phyloP scores from a whole-genome alignment of 2,888 invertebrate species.

The Meliscaeva auricollis region DNA sequence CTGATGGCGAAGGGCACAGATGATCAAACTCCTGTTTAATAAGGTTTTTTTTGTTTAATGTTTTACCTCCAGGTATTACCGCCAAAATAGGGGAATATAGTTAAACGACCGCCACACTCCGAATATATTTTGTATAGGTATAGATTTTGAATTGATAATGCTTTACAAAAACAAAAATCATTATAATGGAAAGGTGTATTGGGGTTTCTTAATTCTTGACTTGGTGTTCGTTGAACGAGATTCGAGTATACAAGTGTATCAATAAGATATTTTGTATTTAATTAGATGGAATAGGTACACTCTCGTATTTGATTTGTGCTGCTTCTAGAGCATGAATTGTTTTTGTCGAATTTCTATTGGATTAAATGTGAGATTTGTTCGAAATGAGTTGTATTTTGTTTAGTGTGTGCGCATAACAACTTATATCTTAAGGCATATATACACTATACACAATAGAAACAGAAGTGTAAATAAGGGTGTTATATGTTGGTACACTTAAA shows the following conservation, averaged over 20 bases:
- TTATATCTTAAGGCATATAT: neutral
- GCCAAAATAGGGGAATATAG: slow-evolving; percentile 54
- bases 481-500: no score
- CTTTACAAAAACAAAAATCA: slow-evolving; percentile 8
- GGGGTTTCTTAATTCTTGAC: slow-evolving; percentile 35
- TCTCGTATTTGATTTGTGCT: slow-evolving; percentile 18
- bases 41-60: slow-evolving; percentile 50
- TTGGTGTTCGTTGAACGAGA: slow-evolving; percentile 13
- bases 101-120: slow-evolving; percentile 38
- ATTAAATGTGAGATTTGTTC: slow-evolving; percentile 52
- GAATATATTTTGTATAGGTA: slow-evolving; percentile 13
- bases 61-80: slow-evolving; percentile 46
- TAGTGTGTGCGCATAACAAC: neutral
- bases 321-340: no score
- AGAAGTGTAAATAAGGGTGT: neutral
- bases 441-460: no score
- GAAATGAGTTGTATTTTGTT: neutral
- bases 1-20: slow-evolving; percentile 30
- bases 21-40: slow-evolving; percentile 58
- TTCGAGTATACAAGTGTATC: slow-evolving; percentile 6
- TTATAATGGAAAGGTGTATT: slow-evolving; percentile 47
- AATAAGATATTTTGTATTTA: slow-evolving; percentile 46
- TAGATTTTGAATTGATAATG: slow-evolving; percentile 31
- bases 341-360: slow-evolving; percentile 57
- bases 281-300: slow-evolving; percentile 22